Evolutionary conservation across 1,140 invertebrate species (phyloP), one percentile per base, ranked within the genome.

Genomic region (Caenorhabditis briggsae): DNA sequence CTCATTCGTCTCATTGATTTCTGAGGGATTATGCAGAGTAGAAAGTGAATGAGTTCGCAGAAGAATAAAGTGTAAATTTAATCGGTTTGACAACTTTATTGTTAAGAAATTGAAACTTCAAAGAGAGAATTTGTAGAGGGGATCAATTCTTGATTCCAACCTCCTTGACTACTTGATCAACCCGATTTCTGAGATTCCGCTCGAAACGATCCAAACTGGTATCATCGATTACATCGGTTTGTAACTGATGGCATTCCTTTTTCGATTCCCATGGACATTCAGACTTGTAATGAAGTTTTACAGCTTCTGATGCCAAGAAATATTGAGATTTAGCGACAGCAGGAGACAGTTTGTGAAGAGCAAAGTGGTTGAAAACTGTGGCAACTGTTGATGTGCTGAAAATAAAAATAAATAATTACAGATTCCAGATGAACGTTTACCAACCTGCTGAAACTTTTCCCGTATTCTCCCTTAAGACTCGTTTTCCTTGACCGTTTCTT

Each of bases 361-460:
- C 96, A 92, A 98, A 97, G 90, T 98, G 94, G 92, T 97, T 98
- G 93, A 98, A 98, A 2, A 97, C 96, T 91, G 97, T 98, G 74
- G 96, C 94, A 0, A 97, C 96, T 92, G 97, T 96, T 92, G 96
- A 93, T 2, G 95, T 95, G 56, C 91, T 91, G 82, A 85, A 88
- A 82, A 65, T 46, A 25, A 88, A 25, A 41, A n/a, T 70, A 88
- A 58, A 25, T 46, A 16, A 25, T 7, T 33, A 3, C 5, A 3
- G 18, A 14, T 43, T 18, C 9, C 89, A 82, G 33, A 25, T 86
- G 20, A 46, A 70, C 20, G 33, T 33, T 48, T 23, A 5, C 50
- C n/a, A 25, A 91, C 16, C 94, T 93, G 85, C 95, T 94, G 90
- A 95, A 95, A 91, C 95, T 95, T 90, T 95, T 95, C 11, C 95